Evolutionary conservation across 2,888 invertebrate species (phyloP).

Genomic region (Exocentrus adspersus): DNA sequence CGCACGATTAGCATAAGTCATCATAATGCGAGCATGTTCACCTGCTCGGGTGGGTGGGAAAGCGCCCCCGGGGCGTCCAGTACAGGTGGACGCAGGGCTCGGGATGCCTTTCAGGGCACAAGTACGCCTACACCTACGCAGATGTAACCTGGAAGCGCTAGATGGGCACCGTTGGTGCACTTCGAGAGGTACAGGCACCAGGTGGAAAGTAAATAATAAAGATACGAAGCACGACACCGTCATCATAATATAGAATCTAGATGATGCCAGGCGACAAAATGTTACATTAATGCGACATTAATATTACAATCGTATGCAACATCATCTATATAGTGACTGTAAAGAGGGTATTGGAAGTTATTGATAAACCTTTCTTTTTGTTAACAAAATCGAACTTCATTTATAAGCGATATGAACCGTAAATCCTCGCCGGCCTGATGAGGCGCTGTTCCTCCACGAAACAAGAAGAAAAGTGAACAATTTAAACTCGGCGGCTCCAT

Average conservation of each 20-base stretch:
- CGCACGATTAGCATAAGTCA: slow-evolving; percentile 45
- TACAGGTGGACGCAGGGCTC: slow-evolving; percentile 45
- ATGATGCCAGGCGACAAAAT: too few species aligned
- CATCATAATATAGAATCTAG: too few species aligned
- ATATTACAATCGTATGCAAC: too few species aligned
- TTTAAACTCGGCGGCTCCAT: slow-evolving; percentile 3
- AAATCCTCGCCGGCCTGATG: background rate
- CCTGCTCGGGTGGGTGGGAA: slow-evolving; percentile 44
- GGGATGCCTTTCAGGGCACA: slow-evolving; percentile 39
- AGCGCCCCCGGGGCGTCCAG: slow-evolving; percentile 38
- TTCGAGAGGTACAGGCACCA: too few species aligned
- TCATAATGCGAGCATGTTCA: slow-evolving; percentile 43
- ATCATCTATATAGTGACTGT: too few species aligned
- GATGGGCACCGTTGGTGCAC: too few species aligned
- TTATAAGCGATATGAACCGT: background rate
- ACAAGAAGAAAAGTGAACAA: slow-evolving; percentile 1
- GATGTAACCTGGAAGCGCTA: too few species aligned
- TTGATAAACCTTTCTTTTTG: too few species aligned
- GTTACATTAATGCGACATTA: too few species aligned
- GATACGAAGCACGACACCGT: too few species aligned
- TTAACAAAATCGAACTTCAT: background rate
- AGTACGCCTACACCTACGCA: slow-evolving; percentile 41
- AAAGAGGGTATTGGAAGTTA: too few species aligned
- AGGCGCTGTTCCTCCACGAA: background rate
- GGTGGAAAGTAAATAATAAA: too few species aligned